Conservation (phyloP, 1,140 invertebrate species). For the Brachionus asplanchnoidis region DNA sequence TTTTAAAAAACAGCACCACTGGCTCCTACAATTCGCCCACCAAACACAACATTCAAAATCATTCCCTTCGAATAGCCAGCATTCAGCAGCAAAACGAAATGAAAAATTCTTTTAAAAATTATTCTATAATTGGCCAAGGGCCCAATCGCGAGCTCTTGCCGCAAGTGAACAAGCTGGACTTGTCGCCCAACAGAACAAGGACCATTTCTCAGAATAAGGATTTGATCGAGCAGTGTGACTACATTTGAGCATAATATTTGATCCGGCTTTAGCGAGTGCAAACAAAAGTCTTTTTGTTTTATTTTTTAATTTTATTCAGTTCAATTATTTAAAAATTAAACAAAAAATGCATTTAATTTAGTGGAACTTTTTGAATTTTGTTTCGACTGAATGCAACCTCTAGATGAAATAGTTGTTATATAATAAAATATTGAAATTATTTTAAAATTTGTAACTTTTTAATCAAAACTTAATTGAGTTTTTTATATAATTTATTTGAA, state of each 20-base stretch:
- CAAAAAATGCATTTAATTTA: background rate
- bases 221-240: constrained; percentile 16
- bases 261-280: background rate
- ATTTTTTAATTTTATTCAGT: background rate
- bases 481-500: background rate
- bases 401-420: background rate
- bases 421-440: constrained; percentile 1
- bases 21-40: background rate
- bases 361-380: background rate
- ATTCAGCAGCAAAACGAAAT: background rate
- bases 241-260: constrained; percentile 13
- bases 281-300: background rate
- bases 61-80: constrained; percentile 20
- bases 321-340: background rate
- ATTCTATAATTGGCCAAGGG: background rate
- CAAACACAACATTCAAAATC: constrained; percentile 5
- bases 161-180: background rate
- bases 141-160: background rate
- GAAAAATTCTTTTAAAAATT: background rate
- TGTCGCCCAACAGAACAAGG: background rate
- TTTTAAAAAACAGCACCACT: background rate
- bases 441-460: background rate
- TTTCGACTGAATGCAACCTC: background rate
- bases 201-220: background rate
- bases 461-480: background rate